Base-by-base conservation (phyloP, 2,888 invertebrate species). In the Drosophila mimica region DNA sequence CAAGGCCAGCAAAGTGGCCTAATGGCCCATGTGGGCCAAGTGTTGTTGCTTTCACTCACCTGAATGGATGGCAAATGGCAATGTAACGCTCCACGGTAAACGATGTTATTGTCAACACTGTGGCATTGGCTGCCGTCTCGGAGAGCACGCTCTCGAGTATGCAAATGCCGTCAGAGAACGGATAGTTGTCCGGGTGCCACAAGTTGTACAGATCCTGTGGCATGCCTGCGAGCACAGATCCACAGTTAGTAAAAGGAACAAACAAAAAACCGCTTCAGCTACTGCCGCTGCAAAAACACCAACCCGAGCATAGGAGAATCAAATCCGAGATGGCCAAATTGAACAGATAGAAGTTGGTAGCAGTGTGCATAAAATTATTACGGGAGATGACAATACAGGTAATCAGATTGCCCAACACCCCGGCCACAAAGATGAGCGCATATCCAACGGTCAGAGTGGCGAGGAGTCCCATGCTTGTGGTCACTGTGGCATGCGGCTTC, bases 11-110 rank as follows among this genome's bases (percentile, higher is more conserved):
- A 25, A n/a, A 25, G 40, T 31, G 11, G 30, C 38, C 30, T n/a
- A 30, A 4, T 38, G n/a, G 28, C 8, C 8, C 7, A n/a, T 13
- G n/a, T n/a, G 28, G n/a, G 13, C 36, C n/a, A 13, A 28, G 15
- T 33, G 31, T 9, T 28, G 20, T 11, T 31, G 20, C 20, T 13
- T 15, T 53, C 48, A 82, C 92, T 90, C 73, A 93, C 93, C 93
- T 92, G 81, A 98, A 97, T 0, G 98, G 98, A 90, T 97, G 96
- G 90, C 97, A 97, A 85, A 97, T 97, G 15, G 97, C 97, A 49
- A 97, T 95, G 92, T 97, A 98, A 79, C 98, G 94, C 92, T 98
- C 98, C 13, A 97, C 96, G 0, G 96, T 98, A 92, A 98, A 98
- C 5, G 97, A 97, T 0, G 97, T 97, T 87, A 98, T 98, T 17